These are phyloP conservation scores for Elephantulus edwardii DNA, from an alignment of 2,113 vertebrate genomes.

Conservation along the genomic window DNA sequence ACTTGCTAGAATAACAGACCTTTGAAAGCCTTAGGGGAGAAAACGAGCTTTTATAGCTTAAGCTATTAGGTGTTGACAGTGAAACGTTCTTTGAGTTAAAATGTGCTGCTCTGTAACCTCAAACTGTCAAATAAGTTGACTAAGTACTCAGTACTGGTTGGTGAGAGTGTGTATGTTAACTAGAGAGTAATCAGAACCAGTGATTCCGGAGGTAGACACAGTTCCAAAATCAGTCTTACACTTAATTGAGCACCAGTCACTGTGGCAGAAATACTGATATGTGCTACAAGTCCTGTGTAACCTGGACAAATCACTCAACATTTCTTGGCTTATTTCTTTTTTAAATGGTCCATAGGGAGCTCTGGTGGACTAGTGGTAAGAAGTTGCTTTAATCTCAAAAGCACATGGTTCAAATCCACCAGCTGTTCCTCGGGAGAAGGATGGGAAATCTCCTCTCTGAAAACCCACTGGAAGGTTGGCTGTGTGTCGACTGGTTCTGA, in stretches of 20 bases:
- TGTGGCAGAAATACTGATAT: background rate
- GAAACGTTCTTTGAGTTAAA: slow-evolving; percentile 23
- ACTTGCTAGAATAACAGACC: too few species aligned
- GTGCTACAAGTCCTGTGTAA: background rate
- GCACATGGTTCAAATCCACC: too few species aligned
- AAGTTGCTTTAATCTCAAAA: too few species aligned
- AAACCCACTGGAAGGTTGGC: too few species aligned
- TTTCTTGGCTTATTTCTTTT: background rate
- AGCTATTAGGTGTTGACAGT: slow-evolving; percentile 18
- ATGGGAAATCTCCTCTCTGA: too few species aligned
- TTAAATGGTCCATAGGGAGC: too few species aligned
- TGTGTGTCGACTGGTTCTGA: too few species aligned
- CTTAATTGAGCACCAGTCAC: background rate
- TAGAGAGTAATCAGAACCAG: background rate
- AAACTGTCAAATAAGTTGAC: slow-evolving; percentile 25
- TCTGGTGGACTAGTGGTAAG: too few species aligned
- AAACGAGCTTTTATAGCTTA: background rate
- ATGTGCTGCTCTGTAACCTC: slow-evolving; percentile 14
- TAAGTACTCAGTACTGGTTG: background rate
- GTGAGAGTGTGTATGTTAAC: background rate
- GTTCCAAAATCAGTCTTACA: background rate
- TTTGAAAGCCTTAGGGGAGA: too few species aligned
- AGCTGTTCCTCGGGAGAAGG: too few species aligned
- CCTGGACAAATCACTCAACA: background rate
- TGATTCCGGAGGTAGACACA: background rate